phyloP scores from a whole-genome alignment of 2,888 invertebrate genomes.

The Blomia tropicalis region DNA sequence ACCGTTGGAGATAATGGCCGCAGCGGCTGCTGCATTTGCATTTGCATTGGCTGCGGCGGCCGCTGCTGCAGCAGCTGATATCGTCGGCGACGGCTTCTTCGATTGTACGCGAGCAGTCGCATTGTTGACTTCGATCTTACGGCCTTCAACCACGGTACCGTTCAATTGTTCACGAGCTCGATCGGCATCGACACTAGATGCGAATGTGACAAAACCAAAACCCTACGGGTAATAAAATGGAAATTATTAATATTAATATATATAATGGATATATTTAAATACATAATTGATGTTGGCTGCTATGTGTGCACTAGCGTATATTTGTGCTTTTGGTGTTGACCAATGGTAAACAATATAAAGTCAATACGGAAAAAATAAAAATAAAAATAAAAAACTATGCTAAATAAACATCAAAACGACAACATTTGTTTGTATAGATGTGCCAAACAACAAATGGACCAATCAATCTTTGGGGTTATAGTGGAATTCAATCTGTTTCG shows the following conservation, averaged over 20 bases:
- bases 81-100: constrained; percentile 58
- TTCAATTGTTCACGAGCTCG: constrained; percentile 99
- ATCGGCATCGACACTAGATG: constrained; percentile 99
- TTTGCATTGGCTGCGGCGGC: constrained; percentile 19
- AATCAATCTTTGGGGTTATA: too few species aligned
- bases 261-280: constrained; percentile 33
- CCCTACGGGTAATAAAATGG: constrained; percentile 50
- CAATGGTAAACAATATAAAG: too few species aligned
- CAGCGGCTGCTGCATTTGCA: constrained; percentile 18
- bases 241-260: neutral
- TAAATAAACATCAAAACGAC: too few species aligned
- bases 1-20: constrained; percentile 22
- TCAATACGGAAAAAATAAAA: too few species aligned
- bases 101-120: constrained; percentile 98
- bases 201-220: constrained; percentile 99
- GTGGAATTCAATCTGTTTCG: too few species aligned
- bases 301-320: too few species aligned
- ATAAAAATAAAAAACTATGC: too few species aligned
- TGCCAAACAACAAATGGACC: too few species aligned
- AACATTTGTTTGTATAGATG: too few species aligned
- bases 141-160: constrained; percentile 99
- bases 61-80: constrained; percentile 8
- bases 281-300: too few species aligned
- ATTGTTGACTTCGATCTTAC: constrained; percentile 99
- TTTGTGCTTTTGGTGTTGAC: too few species aligned